Conservation (phyloP, 2,113 vertebrate species). For the Hippopotamus amphibius region DNA sequence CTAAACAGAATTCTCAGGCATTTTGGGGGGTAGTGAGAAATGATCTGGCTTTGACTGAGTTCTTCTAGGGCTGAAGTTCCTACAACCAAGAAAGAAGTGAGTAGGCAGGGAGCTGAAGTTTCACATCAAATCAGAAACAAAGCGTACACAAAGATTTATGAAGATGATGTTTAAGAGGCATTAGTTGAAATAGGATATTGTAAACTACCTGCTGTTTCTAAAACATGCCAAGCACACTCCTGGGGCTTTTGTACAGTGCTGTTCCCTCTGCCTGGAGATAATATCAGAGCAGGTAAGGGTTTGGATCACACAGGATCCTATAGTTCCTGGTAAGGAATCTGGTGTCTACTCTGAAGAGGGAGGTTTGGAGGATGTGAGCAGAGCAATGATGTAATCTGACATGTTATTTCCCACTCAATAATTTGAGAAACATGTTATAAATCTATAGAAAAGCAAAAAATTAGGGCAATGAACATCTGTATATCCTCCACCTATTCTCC, state of each 20-base stretch:
- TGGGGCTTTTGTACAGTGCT: neutral
- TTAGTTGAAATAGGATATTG: neutral
- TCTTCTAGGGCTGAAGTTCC: neutral
- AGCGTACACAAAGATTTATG: neutral
- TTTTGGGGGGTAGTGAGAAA: neutral
- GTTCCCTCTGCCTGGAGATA: neutral
- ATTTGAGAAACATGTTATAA: neutral
- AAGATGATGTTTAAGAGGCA: neutral
- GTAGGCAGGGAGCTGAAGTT: neutral
- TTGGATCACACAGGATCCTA: neutral
- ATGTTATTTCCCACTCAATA: neutral
- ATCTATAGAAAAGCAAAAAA: constrained; percentile 1
- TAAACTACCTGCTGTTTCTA: neutral
- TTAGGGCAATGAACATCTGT: neutral
- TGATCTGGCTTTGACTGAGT: neutral
- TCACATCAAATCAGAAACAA: neutral
- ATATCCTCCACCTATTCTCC: neutral
- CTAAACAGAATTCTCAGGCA: neutral
- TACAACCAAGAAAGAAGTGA: neutral
- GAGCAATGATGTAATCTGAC: neutral
- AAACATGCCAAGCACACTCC: neutral
- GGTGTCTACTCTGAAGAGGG: neutral
- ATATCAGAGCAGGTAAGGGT: neutral
- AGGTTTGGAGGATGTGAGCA: neutral
- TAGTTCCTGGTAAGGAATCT: neutral